Percentiles rank a stretch among this genome's conserved stretches.
Conservation (phyloP, 2,888 invertebrate species). For the Cremastobaeus sp. region DNA sequence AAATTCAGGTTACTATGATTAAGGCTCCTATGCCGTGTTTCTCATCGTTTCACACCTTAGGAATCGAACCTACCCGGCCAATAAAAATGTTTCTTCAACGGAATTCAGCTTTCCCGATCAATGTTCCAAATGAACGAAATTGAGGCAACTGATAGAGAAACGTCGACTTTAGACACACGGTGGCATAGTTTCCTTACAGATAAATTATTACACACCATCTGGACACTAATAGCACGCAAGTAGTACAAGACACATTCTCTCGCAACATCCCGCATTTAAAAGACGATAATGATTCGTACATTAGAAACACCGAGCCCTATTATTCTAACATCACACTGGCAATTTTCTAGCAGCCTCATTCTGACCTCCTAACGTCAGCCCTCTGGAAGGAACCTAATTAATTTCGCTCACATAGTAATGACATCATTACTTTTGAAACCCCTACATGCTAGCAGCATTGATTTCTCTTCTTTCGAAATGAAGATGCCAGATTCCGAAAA, state of each 20-base stretch:
- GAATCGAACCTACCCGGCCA: too few relatives aligned
- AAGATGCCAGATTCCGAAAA: too few relatives aligned
- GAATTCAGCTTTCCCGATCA: background rate
- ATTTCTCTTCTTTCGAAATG: too few relatives aligned
- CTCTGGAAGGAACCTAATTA: slow-evolving; percentile 13
- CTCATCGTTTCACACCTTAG: too few relatives aligned
- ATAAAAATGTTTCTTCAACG: background rate
- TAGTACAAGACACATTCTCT: slow-evolving; percentile 8
- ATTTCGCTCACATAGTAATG: background rate
- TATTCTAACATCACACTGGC: slow-evolving; percentile 9
- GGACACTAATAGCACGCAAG: slow-evolving; percentile 12
- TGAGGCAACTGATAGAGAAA: background rate
- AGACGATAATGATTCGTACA: slow-evolving; percentile 19
- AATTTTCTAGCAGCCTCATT: slow-evolving; percentile 6
- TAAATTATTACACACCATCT: slow-evolving; percentile 22
- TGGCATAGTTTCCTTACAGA: background rate
- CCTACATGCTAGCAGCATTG: too few relatives aligned
- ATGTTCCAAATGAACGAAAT: background rate
- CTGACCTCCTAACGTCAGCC: background rate
- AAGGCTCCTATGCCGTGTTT: too few relatives aligned
- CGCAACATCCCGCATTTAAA: slow-evolving; percentile 3
- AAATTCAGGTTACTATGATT: too few relatives aligned
- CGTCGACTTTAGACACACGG: background rate
- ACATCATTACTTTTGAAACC: slow-evolving; percentile 2
- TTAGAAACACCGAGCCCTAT: slow-evolving; percentile 27